Evolutionary conservation across 2,113 vertebrate genomes (phyloP).

Genomic region (Etheostoma spectabile): DNA sequence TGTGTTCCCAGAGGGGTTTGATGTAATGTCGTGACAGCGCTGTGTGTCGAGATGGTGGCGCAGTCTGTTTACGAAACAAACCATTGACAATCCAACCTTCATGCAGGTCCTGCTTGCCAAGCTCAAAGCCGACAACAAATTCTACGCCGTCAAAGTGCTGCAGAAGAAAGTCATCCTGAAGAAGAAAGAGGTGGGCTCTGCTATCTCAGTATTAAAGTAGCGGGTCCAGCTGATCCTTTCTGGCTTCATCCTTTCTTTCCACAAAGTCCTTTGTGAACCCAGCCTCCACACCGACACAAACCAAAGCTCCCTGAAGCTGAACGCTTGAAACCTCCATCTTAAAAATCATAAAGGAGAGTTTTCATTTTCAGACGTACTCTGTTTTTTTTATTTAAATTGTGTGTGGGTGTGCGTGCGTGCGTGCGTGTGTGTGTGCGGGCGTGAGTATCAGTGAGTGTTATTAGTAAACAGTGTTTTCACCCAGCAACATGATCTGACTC

Average conservation of each 20-base stretch:
- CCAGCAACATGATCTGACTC: constrained; percentile 48
- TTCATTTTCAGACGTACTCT: not conserved
- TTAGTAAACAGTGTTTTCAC: constrained; percentile 65
- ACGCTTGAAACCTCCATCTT: not conserved
- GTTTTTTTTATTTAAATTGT: not conserved
- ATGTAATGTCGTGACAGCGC: constrained; percentile 34
- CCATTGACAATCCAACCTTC: constrained; percentile 59
- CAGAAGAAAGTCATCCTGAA: constrained; percentile 98
- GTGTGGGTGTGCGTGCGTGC: not conserved
- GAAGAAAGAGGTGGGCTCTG: constrained; percentile 92
- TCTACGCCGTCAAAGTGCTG: constrained; percentile 97
- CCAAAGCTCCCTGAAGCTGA: not conserved
- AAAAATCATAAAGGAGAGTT: not conserved
- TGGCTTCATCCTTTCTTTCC: not conserved
- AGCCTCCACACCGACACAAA: not conserved
- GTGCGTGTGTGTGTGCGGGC: not conserved
- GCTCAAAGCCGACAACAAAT: constrained; percentile 91
- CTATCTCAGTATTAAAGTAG: not conserved
- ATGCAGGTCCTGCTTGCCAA: constrained; percentile 95
- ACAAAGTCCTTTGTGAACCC: not conserved
- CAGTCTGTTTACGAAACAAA: constrained; percentile 70
- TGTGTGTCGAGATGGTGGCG: constrained; percentile 43
- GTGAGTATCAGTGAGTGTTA: constrained; percentile 42
- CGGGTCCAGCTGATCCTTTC: not conserved
- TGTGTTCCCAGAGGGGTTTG: constrained; percentile 29